Evolutionary conservation across 2,113 vertebrate genomes (phyloP).

Genomic region (Plecotus auritus): DNA sequence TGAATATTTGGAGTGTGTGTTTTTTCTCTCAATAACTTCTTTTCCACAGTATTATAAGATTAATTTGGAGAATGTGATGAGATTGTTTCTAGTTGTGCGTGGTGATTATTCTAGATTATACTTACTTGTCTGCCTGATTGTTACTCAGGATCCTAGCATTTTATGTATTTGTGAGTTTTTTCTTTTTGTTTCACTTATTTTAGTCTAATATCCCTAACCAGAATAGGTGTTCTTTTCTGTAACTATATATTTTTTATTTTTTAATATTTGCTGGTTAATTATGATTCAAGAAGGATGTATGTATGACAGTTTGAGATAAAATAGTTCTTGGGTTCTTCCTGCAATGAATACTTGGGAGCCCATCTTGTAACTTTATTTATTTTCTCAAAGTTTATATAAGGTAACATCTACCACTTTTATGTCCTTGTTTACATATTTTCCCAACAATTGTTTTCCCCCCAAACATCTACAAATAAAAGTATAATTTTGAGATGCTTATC

Average conservation of each 20-base stretch:
- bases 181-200: background rate
- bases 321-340: background rate
- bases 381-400: background rate
- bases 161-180: background rate
- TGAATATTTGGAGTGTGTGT: background rate
- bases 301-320: background rate
- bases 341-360: background rate
- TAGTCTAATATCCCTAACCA: background rate
- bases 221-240: background rate
- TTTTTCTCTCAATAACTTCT: background rate
- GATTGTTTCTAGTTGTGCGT: background rate
- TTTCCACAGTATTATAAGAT: background rate
- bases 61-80: background rate
- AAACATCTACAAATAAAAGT: background rate
- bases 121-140: background rate
- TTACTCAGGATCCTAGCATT: background rate
- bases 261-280: background rate
- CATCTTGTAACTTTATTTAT: background rate
- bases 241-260: background rate
- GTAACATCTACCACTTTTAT: background rate
- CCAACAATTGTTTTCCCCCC: background rate
- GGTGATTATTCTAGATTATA: background rate
- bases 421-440: background rate
- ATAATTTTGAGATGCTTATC: background rate
- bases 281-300: background rate